These are phyloP conservation scores for Spheniscus mendiculus DNA, from an alignment of 2,113 vertebrate genomes.

Conservation along the genomic window DNA sequence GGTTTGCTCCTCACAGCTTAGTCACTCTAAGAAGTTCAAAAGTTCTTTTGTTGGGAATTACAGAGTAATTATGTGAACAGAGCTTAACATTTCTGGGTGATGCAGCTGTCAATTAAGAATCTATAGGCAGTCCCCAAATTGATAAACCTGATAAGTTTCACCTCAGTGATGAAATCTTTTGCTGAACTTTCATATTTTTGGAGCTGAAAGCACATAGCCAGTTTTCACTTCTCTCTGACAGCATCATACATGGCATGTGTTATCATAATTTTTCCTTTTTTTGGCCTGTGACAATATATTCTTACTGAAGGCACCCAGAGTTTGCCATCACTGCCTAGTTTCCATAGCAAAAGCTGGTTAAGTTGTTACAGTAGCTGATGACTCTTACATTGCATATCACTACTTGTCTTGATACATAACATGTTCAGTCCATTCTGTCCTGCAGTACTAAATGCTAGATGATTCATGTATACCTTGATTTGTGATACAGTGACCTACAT, in stretches of 20 bases:
- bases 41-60: background rate
- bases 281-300: background rate
- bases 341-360: background rate
- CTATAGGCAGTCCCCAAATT: background rate
- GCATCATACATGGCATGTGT: rapidly evolving
- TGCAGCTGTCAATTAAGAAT: background rate
- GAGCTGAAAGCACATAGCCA: background rate
- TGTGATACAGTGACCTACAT: rapidly evolving
- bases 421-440: background rate
- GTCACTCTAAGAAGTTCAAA: background rate
- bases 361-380: background rate
- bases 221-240: background rate
- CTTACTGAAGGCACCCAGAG: rapidly evolving
- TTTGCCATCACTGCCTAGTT: background rate
- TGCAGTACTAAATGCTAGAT: background rate
- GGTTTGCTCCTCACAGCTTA: background rate
- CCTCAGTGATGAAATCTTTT: rapidly evolving
- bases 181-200: background rate
- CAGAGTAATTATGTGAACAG: background rate
- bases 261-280: background rate
- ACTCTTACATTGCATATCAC: background rate
- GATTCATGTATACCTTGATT: background rate
- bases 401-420: background rate
- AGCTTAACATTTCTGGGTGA: background rate
- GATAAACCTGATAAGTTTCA: background rate